Base-by-base conservation (phyloP, 2,888 invertebrate genomes). In the Mesochorus sp. region DNA sequence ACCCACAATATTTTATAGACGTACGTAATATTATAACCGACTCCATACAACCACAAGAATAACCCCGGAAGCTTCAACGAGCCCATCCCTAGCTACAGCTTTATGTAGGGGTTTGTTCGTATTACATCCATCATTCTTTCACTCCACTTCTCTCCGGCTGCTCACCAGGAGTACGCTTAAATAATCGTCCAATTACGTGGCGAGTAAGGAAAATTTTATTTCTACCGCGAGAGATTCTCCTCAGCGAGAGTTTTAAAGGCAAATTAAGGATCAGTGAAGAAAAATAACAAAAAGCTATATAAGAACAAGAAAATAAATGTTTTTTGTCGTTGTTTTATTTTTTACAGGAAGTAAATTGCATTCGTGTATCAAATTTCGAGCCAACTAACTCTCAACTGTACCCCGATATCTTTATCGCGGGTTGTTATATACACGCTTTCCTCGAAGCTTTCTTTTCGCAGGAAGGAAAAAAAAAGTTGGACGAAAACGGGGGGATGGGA, bases 111-210 rank as follows among this genome's bases (percentile, higher is more conserved):
- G 4, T 49, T 8, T 28, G 31, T 34, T 12, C 62, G 8, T 47
- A 12, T 47, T n/a, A 28, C 19, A 17, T 76, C 39, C 42, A 44
- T 34, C 42, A 61, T 67, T 44, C 42, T 53, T 53, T 53, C 24
- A 21, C 61, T 64, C 44, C 37, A 26, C 28, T 39, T 26, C 26
- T 34, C 39, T 37, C 10, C 37, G 6, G 21, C 62, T 14, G 24
- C 8, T 31, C 21, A 4, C 12, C n/a, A 31, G 67, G 26, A 67
- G 53, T 37, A 67, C 47, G 72, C 61, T 73, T 49, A 64, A 77
- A 73, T 73, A 68, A 77, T 77, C 62, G 62, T 77, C 72, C 57
- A 77, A 77, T 73, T 73, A 77, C 62, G 68, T n/a, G n/a, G n/a
- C n/a, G 44, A 24, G 61, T 68, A 73, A 73, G 67, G 55, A 31